These are phyloP conservation scores for Lepus timidus DNA, from an alignment of 2,113 vertebrate species.

Conservation along the genomic window DNA sequence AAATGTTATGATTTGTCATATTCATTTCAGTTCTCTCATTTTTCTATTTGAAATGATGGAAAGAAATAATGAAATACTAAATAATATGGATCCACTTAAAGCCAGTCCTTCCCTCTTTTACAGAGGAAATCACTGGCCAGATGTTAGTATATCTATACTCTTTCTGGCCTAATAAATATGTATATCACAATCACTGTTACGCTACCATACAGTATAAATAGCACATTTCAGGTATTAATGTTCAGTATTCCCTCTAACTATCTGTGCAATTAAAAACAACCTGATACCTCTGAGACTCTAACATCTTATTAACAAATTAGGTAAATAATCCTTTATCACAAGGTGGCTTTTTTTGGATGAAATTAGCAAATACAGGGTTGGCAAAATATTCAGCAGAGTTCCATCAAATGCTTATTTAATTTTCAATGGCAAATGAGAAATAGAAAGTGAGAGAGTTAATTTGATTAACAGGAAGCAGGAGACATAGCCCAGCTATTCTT, in stretches of 20 bases:
- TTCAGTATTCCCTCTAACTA: background rate
- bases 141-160: background rate
- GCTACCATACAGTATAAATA: background rate
- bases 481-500: background rate
- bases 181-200: background rate
- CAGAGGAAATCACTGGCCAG: background rate
- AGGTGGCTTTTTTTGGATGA: background rate
- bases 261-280: background rate
- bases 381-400: background rate
- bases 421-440: background rate
- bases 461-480: background rate
- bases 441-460: background rate
- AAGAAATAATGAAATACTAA: background rate
- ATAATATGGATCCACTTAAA: background rate
- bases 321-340: background rate
- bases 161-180: background rate
- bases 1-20: background rate
- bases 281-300: background rate
- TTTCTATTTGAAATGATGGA: too few relatives aligned
- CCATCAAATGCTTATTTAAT: background rate
- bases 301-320: background rate
- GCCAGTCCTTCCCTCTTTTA: background rate
- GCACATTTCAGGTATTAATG: background rate
- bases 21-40: background rate
- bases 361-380: background rate